Conservation (phyloP, 2,797 vertebrate species). For the Parotocinclus haroldoi region DNA sequence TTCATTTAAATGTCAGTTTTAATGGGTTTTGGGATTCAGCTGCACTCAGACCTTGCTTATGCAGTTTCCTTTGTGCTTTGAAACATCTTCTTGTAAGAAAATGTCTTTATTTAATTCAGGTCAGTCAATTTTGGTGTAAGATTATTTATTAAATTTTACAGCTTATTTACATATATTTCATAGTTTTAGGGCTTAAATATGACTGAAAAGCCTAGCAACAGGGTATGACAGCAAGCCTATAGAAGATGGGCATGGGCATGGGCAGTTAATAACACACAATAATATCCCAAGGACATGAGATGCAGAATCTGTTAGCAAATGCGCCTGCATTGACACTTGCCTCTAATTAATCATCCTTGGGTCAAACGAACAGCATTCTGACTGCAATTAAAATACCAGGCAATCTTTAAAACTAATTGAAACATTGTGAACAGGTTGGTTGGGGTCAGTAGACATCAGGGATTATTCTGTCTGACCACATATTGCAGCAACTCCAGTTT, state of each 20-base stretch:
- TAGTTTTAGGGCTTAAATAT: no score
- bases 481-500: constrained; percentile 14
- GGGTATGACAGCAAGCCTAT: no score
- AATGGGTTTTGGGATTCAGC: no score
- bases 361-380: background rate
- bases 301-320: background rate
- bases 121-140: no score
- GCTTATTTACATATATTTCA: no score
- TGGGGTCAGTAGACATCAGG: background rate
- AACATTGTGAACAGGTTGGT: background rate
- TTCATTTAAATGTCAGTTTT: no score
- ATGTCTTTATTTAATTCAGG: no score
- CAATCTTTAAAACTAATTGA: constrained; percentile 15
- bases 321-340: constrained; percentile 2
- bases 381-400: constrained; percentile 26
- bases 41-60: no score
- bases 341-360: constrained; percentile 25
- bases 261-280: background rate
- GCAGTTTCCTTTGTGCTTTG: no score
- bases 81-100: no score
- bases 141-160: no score
- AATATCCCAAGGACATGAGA: background rate
- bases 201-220: no score
- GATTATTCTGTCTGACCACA: background rate
- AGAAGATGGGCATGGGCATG: background rate